Evolutionary conservation across 2,113 vertebrate species (phyloP), one percentile per base, ranked within the genome.

Genomic region (Perca fluviatilis): DNA sequence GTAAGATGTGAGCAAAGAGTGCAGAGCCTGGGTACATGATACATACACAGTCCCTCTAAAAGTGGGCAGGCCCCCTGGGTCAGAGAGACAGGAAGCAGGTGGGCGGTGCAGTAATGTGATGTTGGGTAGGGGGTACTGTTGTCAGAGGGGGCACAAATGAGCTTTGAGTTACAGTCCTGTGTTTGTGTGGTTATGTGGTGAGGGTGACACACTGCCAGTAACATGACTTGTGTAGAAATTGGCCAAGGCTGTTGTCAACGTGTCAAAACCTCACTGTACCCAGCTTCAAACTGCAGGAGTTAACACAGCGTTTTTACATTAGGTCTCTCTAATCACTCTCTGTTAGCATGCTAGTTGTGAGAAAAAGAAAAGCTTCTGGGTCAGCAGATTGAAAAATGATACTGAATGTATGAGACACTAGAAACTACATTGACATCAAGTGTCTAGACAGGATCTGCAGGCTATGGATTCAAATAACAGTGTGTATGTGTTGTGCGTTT

Each of bases 171-270:
- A 36, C 27, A 50, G 47, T 54, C 8, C 0, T 76, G 51, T 43
- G 21, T 69, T 14, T 65, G 46, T 51, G 40, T 25, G 33, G 46
- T 5, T 58, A 51, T 61, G 40, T 30, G 67, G 47, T 6, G 7
- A 70, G 76, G 77, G 25, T 63, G 67, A 84, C 56, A 86, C 40
- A 75, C 60, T 58, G 73, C 60, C 82, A 85, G 86, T 84, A 89
- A 82, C 11, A 66, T 85, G 88, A 91, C 89, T 86, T 6, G 58
- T 57, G 74, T 62, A 71, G 77, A 93, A 90, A 72, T 87, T 84
- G 89, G 88, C 77, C 90, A 90, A 75, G 57, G 63, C 82, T 72
- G 82, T 79, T 91, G 83, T 90, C 83, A 89, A 62, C 86, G 64
- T 47, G 72, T 91, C 89, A 86, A 81, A 81, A 74, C 49, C 54